A percentile compares a stretch with the other conserved stretches of the same genome.
These are phyloP conservation scores for Athripsodes cinereus DNA, from an alignment of 2,888 invertebrate species.

Conservation along the genomic window DNA sequence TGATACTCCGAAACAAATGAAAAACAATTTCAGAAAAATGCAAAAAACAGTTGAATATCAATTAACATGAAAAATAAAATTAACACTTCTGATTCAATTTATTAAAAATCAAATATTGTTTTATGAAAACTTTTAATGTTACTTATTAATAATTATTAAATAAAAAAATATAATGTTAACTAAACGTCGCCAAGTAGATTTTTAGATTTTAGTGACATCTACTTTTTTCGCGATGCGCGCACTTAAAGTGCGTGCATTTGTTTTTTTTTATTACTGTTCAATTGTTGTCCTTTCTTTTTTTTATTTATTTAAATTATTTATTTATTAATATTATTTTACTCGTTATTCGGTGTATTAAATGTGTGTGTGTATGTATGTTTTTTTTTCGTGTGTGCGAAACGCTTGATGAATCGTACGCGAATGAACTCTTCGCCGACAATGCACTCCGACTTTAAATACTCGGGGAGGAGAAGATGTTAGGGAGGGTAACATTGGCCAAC, in stretches of 20 bases:
- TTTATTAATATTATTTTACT: conserved; percentile 7
- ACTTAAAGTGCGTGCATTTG: conserved; percentile 14
- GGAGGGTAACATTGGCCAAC: conserved; percentile 12
- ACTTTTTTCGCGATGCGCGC: conserved; percentile 4
- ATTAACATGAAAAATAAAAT: neutral
- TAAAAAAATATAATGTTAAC: too few species aligned
- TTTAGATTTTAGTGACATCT: too few species aligned
- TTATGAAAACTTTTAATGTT: too few species aligned
- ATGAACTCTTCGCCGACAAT: conserved; percentile 26
- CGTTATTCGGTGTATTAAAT: too few species aligned
- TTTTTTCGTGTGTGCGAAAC: conserved; percentile 17
- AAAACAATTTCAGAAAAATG: too few species aligned
- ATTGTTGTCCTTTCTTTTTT: neutral
- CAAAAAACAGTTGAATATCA: neutral
- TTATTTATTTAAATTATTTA: conserved; percentile 3
- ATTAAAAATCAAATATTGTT: neutral
- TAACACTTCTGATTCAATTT: neutral
- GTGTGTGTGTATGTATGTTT: neutral
- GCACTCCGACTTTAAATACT: conserved; percentile 27
- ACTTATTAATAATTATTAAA: too few species aligned
- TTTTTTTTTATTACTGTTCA: neutral
- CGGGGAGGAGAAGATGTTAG: conserved; percentile 18
- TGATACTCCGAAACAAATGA: too few species aligned
- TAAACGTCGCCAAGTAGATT: too few species aligned
- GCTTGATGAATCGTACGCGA: conserved; percentile 26